Evolutionary conservation across 2,113 vertebrate genomes (phyloP).

Genomic region (Girardinichthys multiradiatus): DNA sequence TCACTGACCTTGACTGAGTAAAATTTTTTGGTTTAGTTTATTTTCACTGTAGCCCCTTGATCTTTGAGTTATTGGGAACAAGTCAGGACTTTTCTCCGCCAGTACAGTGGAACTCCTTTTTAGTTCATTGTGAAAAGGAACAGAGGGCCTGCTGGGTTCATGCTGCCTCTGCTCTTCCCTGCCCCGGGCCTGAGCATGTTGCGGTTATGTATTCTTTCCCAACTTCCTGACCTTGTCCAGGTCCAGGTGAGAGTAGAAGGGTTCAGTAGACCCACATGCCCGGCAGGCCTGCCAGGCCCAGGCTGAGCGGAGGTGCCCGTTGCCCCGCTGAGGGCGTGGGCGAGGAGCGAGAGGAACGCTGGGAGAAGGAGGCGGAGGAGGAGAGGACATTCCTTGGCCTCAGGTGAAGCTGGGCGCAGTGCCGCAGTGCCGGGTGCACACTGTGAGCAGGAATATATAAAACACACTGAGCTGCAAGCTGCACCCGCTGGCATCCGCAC

Average conservation of each 20-base stretch:
- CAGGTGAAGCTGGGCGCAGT: conserved; percentile 59
- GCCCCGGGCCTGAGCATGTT: conserved; percentile 31
- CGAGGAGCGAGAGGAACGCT: conserved; percentile 60
- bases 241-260: conserved; percentile 48
- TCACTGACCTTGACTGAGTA: conserved; percentile 52
- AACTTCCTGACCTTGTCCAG: conserved; percentile 67
- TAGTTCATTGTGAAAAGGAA: conserved; percentile 24
- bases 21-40: conserved; percentile 37
- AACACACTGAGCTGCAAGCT: conserved; percentile 72
- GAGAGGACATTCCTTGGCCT: conserved; percentile 76
- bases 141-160: conserved; percentile 54
- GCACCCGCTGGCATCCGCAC: conserved; percentile 54
- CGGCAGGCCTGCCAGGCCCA: conserved; percentile 51
- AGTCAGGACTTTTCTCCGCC: conserved; percentile 10
- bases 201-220: conserved; percentile 26
- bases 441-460: conserved; percentile 65
- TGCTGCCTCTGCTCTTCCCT: conserved; percentile 44
- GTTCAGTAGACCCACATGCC: conserved; percentile 55
- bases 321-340: conserved; percentile 62
- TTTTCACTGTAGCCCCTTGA: conserved; percentile 53
- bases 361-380: conserved; percentile 44
- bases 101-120: conserved; percentile 16
- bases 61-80: conserved; percentile 37
- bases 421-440: conserved; percentile 62
- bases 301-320: conserved; percentile 58